Conservation (phyloP, 2,888 invertebrate genomes). For the Exephanes ischioxanthus region DNA sequence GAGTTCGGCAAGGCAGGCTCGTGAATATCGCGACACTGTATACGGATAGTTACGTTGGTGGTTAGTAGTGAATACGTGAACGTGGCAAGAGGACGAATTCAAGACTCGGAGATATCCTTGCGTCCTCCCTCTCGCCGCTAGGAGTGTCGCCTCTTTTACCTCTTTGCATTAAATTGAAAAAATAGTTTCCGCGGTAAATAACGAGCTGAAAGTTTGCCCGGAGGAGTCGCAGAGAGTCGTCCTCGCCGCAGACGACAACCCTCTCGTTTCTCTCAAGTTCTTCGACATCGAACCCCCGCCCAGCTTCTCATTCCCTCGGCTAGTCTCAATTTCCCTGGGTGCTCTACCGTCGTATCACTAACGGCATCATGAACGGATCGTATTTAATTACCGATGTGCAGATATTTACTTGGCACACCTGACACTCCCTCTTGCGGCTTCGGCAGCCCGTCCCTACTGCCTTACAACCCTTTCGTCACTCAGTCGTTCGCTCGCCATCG, state of each 20-base stretch:
- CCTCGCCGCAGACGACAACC: conserved; percentile 56
- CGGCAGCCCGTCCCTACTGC: background rate
- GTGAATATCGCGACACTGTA: background rate
- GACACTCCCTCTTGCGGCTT: conserved; percentile 38
- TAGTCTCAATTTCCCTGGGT: conserved; percentile 41
- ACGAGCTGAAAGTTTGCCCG: conserved; percentile 76
- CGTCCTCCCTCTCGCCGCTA: background rate
- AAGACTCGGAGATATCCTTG: conserved; percentile 5
- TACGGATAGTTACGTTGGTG: background rate
- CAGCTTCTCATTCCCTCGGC: conserved; percentile 15
- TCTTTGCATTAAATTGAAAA: conserved; percentile 77
- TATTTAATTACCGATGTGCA: conserved; percentile 80
- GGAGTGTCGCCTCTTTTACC: background rate
- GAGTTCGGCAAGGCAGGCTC: background rate
- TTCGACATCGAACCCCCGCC: conserved; percentile 32
- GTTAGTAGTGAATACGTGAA: background rate
- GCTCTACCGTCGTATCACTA: conserved; percentile 22
- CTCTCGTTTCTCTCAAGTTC: conserved; percentile 39
- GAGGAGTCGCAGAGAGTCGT: conserved; percentile 49
- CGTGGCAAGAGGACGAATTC: background rate
- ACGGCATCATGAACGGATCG: conserved; percentile 69
- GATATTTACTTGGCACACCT: conserved; percentile 76
- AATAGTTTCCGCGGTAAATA: conserved; percentile 80
- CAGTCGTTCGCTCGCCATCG: conserved; percentile 28
- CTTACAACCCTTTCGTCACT: conserved; percentile 36